A percentile compares a stretch with the other conserved stretches of the same genome.
Conservation (phyloP, 2,113 vertebrate species). For the Bufo bufo region DNA sequence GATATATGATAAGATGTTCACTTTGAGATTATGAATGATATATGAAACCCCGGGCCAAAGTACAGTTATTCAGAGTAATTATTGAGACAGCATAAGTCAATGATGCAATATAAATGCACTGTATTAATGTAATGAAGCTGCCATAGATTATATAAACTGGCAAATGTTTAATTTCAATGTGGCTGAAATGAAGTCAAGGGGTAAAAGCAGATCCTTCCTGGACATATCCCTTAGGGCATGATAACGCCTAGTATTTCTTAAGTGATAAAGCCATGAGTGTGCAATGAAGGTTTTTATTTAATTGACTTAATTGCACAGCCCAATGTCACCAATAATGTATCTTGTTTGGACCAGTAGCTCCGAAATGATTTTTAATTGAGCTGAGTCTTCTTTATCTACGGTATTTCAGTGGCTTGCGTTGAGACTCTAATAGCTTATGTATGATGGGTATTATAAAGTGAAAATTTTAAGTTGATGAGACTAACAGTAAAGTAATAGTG, state of each 20-base stretch:
- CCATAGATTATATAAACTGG: conserved; percentile 30
- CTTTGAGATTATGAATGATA: background rate
- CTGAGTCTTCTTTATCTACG: conserved; percentile 33
- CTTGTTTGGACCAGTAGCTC: conserved; percentile 54
- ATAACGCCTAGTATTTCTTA: conserved; percentile 51
- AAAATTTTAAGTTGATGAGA: conserved; percentile 29
- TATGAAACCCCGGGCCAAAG: background rate
- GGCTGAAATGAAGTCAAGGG: conserved; percentile 17
- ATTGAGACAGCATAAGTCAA: conserved; percentile 13
- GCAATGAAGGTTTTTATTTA: conserved; percentile 58
- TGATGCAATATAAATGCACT: background rate
- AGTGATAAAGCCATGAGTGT: conserved; percentile 54
- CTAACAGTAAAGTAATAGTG: background rate
- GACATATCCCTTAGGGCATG: conserved; percentile 50
- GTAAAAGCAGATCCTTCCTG: conserved; percentile 9
- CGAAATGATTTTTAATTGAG: conserved; percentile 54
- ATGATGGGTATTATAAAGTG: conserved; percentile 41
- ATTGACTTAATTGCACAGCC: conserved; percentile 57
- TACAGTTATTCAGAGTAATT: background rate
- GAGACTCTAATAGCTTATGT: conserved; percentile 6
- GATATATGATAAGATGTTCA: background rate
- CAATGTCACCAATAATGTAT: conserved; percentile 57
- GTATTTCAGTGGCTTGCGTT: conserved; percentile 35
- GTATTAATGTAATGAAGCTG: conserved; percentile 39
- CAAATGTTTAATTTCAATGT: conserved; percentile 40